A percentile compares a stretch with the other conserved stretches of the same genome.
These are phyloP conservation scores for Thalassophryne amazonica DNA, from an alignment of 2,797 vertebrate genomes.

Conservation along the genomic window DNA sequence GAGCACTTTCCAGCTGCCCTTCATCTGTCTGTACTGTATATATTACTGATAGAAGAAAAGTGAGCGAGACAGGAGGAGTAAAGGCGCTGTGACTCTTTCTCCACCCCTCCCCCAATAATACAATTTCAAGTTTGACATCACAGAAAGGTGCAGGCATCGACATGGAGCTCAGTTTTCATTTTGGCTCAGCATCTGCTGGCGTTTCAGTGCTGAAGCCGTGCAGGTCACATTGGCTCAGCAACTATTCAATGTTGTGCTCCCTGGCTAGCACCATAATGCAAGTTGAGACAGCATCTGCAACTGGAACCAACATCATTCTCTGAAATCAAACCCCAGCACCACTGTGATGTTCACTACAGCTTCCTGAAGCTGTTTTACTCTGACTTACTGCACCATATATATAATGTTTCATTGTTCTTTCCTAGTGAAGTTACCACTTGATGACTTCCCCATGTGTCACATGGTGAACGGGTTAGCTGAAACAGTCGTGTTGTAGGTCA, in stretches of 20 bases:
- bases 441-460: background rate
- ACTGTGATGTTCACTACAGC: background rate
- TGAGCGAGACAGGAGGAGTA: background rate
- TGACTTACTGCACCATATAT: background rate
- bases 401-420: background rate
- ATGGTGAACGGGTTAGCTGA: background rate
- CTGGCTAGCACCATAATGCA: conserved; percentile 24
- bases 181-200: conserved; percentile 47
- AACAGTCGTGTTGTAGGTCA: background rate
- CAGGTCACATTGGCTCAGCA: conserved; percentile 55
- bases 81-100: too few species aligned
- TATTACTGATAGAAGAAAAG: conserved; percentile 7
- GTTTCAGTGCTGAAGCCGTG: conserved; percentile 7
- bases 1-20: conserved; percentile 57
- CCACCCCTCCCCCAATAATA: too few species aligned
- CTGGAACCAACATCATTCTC: conserved; percentile 1
- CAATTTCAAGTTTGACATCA: background rate
- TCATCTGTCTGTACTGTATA: conserved; percentile 8
- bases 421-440: background rate
- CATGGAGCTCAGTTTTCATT: conserved; percentile 40
- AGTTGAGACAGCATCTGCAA: conserved; percentile 16
- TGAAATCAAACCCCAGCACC: conserved; percentile 1
- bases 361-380: background rate
- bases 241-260: conserved; percentile 33
- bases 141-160: conserved; percentile 16